These are phyloP conservation scores for Sarcophaga variegata DNA, from an alignment of 2,888 invertebrate species.

Conservation along the genomic window DNA sequence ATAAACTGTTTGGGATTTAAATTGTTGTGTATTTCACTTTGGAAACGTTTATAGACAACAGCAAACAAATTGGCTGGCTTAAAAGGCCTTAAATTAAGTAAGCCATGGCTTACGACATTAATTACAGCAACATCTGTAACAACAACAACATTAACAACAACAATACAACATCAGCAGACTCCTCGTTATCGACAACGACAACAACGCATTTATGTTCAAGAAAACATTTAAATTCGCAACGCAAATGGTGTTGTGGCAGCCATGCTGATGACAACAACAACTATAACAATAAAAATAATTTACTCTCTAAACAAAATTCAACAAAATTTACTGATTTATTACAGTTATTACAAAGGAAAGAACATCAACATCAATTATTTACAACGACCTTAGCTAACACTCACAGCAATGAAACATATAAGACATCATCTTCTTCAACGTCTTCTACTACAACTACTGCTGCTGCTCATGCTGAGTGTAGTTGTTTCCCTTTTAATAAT, in stretches of 20 bases:
- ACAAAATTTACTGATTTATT: conserved; percentile 51
- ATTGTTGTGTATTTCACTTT: not conserved
- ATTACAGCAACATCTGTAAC: conserved; percentile 32
- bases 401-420: conserved; percentile 23
- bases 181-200: not conserved
- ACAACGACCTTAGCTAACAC: conserved; percentile 1
- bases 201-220: not conserved
- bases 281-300: conserved; percentile 38
- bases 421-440: conserved; percentile 1
- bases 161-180: not conserved
- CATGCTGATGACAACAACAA: not conserved
- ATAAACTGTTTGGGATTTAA: not conserved
- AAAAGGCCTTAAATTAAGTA: conserved; percentile 51
- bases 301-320: conserved; percentile 48
- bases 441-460: too few species aligned
- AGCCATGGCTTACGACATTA: conserved; percentile 64
- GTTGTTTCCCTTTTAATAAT: not conserved
- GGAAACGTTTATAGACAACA: not conserved
- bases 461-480: too few species aligned
- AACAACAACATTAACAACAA: conserved; percentile 19
- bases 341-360: conserved; percentile 45
- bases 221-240: conserved; percentile 10
- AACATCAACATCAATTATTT: conserved; percentile 42
- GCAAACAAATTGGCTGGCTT: conserved; percentile 61
- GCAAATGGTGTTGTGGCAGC: not conserved